Evolutionary conservation across 2,797 vertebrate species (phyloP).

Genomic region (Pangasius sanitwongsei): DNA sequence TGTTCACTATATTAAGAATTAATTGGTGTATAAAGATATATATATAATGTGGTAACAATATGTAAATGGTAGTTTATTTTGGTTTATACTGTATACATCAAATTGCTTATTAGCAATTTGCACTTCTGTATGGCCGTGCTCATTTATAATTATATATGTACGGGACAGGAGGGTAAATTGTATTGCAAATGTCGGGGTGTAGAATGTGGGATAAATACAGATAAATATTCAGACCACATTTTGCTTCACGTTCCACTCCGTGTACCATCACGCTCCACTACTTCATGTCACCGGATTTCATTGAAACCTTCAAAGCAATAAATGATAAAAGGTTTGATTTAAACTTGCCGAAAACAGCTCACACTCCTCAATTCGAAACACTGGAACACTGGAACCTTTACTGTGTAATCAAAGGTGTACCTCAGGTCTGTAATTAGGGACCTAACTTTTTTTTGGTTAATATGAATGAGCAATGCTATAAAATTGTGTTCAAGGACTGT

Average conservation of each 20-base stretch:
- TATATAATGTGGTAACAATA: background rate
- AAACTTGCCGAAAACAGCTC: background rate
- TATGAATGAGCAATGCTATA: constrained; percentile 11
- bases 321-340: background rate
- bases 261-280: background rate
- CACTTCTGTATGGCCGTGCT: background rate
- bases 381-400: background rate
- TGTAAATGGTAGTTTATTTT: background rate
- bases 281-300: background rate
- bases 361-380: background rate
- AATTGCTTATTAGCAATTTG: background rate
- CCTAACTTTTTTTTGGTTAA: background rate
- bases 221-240: background rate
- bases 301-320: background rate
- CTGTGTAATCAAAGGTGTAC: background rate
- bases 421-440: background rate
- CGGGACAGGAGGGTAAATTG: background rate
- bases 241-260: background rate
- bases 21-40: background rate
- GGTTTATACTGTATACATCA: background rate
- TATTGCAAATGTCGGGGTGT: background rate
- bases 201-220: background rate
- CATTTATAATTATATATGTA: background rate
- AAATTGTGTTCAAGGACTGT: constrained; percentile 1
- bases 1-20: background rate